A percentile compares a stretch with the other conserved stretches of the same genome.
phyloP scores from a whole-genome alignment of 2,888 invertebrate genomes.

The Mythimna albipuncta region DNA sequence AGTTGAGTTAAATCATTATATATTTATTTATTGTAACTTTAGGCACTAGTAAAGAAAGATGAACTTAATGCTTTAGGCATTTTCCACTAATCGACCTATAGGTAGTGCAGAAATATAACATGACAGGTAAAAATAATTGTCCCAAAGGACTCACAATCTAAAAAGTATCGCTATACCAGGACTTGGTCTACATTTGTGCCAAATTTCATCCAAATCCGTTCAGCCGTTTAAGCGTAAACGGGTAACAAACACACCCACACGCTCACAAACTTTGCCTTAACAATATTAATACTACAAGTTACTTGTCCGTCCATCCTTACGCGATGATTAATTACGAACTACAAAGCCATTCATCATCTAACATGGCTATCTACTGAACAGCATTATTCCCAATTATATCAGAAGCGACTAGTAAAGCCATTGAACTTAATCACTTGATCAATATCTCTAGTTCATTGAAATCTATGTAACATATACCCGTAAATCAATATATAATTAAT shows the following conservation, averaged over 20 bases:
- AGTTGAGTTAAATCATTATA: conserved; percentile 9
- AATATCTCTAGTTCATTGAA: conserved; percentile 7
- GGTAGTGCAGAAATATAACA: too few relatives aligned
- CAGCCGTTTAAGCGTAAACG: too few relatives aligned
- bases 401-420: not conserved
- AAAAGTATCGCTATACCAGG: too few relatives aligned
- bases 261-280: too few relatives aligned
- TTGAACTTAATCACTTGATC: conserved; percentile 6
- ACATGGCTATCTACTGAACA: not conserved
- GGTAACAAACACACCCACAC: too few relatives aligned
- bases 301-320: not conserved
- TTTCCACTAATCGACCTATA: too few relatives aligned
- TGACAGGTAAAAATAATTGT: too few relatives aligned
- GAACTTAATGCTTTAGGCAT: too few relatives aligned
- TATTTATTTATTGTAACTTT: not conserved
- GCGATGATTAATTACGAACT: conserved; percentile 4
- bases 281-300: not conserved
- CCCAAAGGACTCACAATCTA: too few relatives aligned
- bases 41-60: not conserved
- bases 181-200: too few relatives aligned
- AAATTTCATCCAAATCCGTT: too few relatives aligned
- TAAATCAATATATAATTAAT: too few relatives aligned
- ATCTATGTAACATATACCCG: not conserved
- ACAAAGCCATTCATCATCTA: conserved; percentile 7
- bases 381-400: conserved; percentile 30